Evolutionary conservation across 2,113 vertebrate genomes (phyloP).

Genomic region (Bos indicus): DNA sequence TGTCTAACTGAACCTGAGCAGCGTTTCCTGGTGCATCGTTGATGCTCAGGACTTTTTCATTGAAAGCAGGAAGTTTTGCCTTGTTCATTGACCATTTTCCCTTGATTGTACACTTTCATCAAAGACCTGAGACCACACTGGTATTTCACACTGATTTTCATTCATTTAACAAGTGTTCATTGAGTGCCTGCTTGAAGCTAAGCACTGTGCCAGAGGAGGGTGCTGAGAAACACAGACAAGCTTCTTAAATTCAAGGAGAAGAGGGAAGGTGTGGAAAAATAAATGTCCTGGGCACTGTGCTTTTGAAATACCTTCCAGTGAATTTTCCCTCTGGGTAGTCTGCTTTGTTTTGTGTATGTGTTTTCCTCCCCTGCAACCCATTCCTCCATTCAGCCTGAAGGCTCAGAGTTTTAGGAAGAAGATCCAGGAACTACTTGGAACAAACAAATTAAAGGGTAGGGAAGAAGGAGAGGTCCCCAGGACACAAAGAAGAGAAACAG

Average conservation of each 20-base stretch:
- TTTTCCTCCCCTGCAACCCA: background rate
- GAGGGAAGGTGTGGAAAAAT: background rate
- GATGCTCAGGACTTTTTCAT: background rate
- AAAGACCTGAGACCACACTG: background rate
- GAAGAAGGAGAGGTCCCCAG: background rate
- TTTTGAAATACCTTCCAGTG: background rate
- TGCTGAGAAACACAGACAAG: background rate
- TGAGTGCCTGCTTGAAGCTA: background rate
- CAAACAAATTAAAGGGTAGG: background rate
- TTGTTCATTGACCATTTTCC: background rate
- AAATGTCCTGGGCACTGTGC: background rate
- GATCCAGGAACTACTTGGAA: background rate
- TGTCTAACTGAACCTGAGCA: background rate
- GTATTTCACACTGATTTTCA: background rate
- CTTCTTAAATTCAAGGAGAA: background rate
- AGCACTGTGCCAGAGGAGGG: background rate
- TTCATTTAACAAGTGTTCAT: background rate
- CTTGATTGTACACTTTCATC: background rate
- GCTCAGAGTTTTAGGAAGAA: background rate
- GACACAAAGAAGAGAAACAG: background rate
- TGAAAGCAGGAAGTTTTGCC: background rate
- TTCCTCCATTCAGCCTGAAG: background rate
- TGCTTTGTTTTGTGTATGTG: background rate
- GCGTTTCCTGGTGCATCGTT: fast-evolving
- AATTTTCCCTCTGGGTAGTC: background rate